These are phyloP conservation scores for Linyphia triangularis DNA, from an alignment of 2,888 invertebrate genomes.

Conservation along the genomic window DNA sequence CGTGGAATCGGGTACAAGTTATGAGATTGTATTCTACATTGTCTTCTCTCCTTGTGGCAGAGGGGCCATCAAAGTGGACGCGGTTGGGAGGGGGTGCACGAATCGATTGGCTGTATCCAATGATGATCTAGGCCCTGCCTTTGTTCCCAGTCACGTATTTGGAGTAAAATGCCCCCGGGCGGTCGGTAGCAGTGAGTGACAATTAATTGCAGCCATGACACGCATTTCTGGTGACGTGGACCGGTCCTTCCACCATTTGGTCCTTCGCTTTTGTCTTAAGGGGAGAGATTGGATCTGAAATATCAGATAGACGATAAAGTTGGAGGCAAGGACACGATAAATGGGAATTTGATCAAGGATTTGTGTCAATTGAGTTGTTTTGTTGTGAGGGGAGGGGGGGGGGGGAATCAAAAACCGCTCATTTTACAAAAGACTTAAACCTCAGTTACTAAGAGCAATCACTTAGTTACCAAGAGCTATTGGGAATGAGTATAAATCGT, in stretches of 20 bases:
- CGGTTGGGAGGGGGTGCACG: not conserved
- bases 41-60: too few species aligned
- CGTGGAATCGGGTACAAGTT: too few species aligned
- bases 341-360: not conserved
- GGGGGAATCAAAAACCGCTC: too few species aligned
- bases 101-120: constrained; percentile 73
- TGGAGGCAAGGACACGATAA: not conserved
- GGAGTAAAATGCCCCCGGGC: constrained; percentile 71
- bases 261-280: constrained; percentile 13
- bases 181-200: constrained; percentile 69
- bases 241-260: constrained; percentile 32
- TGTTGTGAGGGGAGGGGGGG: not conserved
- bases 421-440: too few species aligned
- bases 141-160: constrained; percentile 69
- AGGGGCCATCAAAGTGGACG: constrained; percentile 13
- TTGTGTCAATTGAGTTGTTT: constrained; percentile 6
- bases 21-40: too few species aligned
- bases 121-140: constrained; percentile 64
- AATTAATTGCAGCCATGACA: constrained; percentile 75
- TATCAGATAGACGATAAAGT: constrained; percentile 4
- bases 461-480: too few species aligned
- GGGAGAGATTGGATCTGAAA: constrained; percentile 16
- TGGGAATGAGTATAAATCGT: too few species aligned
- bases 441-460: too few species aligned
- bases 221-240: constrained; percentile 68